Base-by-base conservation (phyloP, 2,797 vertebrate genomes). In the Anabas testudineus region DNA sequence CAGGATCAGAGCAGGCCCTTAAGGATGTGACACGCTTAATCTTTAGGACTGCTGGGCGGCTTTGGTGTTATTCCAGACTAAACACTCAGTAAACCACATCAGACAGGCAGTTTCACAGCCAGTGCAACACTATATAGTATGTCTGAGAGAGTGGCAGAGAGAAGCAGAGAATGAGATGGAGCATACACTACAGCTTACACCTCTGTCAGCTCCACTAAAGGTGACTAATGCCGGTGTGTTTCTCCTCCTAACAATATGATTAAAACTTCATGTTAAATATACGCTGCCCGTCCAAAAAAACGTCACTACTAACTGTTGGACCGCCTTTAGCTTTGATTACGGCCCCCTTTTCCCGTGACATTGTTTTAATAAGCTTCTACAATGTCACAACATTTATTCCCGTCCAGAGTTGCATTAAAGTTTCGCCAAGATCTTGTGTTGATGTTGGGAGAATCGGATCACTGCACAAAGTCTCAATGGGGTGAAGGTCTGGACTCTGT, bases 21-120 rank as follows among this genome's bases (percentile, higher is more conserved):
- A 49, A 75, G 45, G 62, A 71, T 45, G 67, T 76, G 75, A 80
- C 78, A 82, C 78, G 83, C 76, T 80, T 64, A 76, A 78, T 67
- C 67, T 80, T 36, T 60, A 1, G 49, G 53, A 71, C 60, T 61
- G 49, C 67, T 71, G 53, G 58, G 61, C 18, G 14, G 69, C 53
- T 76, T 80, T 67, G 72, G 53, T 68, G 76, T 80, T 78, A 72
- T 72, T 83, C 69, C 81, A 89, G 80, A 87, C 83, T 82, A 81
- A 86, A 88, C 82, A 84, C 63, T 77, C 10, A 26, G 48, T 61
- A 80, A 83, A 75, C 78, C 78, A 78, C 66, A 80, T 60, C 18
- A 16, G 75, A 80, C 74, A 87, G 81, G 80, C 80, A 75, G 67
- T 68, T 56, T 76, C 66, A 43, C 61, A 60, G 64, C 69, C 42